phyloP scores from a whole-genome alignment of 1,140 invertebrate genomes.

The Elysia chlorotica region DNA sequence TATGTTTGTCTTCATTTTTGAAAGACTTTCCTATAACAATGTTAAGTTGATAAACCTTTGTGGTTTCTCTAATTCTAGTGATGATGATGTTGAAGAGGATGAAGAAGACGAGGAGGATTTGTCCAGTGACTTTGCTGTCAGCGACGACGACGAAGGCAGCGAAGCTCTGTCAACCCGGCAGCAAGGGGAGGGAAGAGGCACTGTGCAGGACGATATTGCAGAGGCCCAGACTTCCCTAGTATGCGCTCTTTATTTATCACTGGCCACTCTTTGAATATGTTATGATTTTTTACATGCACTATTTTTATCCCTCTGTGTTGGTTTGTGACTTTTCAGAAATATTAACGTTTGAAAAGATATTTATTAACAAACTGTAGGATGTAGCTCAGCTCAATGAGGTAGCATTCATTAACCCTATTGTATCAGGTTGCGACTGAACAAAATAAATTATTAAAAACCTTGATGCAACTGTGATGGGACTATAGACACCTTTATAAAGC shows the following conservation, averaged over 20 bases:
- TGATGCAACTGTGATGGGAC: too few species aligned
- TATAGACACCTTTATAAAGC: too few species aligned
- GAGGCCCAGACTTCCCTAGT: conserved; percentile 19
- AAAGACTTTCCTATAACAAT: neutral
- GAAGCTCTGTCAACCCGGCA: conserved; percentile 8
- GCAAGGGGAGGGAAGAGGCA: neutral
- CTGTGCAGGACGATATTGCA: conserved; percentile 17
- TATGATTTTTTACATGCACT: neutral
- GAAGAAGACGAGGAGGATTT: conserved; percentile 32
- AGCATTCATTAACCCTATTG: neutral
- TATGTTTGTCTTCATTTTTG: neutral
- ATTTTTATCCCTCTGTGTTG: neutral
- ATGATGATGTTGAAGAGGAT: neutral
- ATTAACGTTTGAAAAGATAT: neutral
- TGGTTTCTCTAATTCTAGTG: neutral
- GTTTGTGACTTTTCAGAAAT: neutral
- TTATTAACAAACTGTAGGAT: neutral
- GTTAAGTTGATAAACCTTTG: too few species aligned
- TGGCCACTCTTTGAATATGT: too few species aligned
- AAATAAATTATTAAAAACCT: too few species aligned
- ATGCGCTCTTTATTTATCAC: too few species aligned
- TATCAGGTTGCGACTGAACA: too few species aligned
- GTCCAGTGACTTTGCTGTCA: conserved; percentile 29
- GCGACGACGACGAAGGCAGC: conserved; percentile 36
- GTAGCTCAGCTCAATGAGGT: neutral